A percentile compares a stretch with the other conserved stretches of the same genome.
Conservation (phyloP, 2,888 invertebrate genomes). For the Metacarcinus magister region DNA sequence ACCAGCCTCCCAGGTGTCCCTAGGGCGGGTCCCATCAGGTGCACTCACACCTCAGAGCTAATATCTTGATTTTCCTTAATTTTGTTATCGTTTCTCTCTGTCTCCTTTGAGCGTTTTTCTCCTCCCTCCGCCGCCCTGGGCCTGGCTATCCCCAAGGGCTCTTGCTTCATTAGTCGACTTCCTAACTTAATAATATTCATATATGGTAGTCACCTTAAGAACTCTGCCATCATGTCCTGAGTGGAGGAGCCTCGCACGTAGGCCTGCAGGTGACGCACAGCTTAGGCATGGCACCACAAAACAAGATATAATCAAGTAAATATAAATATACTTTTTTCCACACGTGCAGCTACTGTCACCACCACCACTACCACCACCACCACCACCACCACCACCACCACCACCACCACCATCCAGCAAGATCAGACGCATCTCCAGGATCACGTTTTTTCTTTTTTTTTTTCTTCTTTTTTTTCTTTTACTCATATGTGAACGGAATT, state of each 20-base stretch:
- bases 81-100: neutral
- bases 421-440: too few relatives aligned
- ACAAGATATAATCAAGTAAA: neutral
- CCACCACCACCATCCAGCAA: neutral
- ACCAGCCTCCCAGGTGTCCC: neutral
- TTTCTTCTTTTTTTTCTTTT: too few relatives aligned
- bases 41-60: neutral
- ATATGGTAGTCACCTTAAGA: conserved; percentile 9
- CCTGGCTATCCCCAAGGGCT: neutral
- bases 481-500: neutral
- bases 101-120: neutral
- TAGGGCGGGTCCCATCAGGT: neutral
- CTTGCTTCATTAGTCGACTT: conserved; percentile 16
- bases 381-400: neutral
- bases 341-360: neutral
- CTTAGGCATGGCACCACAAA: neutral
- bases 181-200: neutral
- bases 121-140: neutral
- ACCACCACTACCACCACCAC: neutral
- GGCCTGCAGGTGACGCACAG: neutral
- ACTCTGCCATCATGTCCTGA: neutral
- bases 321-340: neutral
- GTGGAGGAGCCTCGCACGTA: neutral
- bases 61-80: neutral
- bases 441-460: neutral